phyloP scores from a whole-genome alignment of 1,140 invertebrate genomes.

The Eriocheir sinensis region DNA sequence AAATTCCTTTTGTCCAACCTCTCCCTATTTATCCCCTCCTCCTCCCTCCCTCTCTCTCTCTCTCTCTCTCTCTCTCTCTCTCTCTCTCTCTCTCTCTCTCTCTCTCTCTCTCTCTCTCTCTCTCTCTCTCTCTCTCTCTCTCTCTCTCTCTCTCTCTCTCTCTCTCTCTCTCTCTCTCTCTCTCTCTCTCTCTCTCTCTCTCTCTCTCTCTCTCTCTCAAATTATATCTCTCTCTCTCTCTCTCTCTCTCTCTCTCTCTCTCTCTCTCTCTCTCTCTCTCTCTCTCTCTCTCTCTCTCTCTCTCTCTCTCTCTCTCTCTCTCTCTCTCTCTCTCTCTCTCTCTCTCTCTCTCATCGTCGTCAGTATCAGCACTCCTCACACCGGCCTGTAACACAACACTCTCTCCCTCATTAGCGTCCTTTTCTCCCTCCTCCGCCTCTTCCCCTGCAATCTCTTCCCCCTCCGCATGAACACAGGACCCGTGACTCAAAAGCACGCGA shows the following conservation, averaged over 20 bases:
- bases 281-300: background rate
- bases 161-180: background rate
- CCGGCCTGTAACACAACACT: background rate
- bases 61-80: background rate
- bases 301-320: background rate
- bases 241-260: background rate
- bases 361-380: background rate
- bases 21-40: too few relatives aligned
- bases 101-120: background rate
- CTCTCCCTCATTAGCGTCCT: background rate
- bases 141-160: background rate
- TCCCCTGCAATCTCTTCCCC: too few relatives aligned
- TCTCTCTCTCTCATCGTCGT: background rate
- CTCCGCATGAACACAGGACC: background rate
- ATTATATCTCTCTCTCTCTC: background rate
- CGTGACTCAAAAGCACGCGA: background rate
- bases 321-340: background rate
- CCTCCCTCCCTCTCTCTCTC: background rate
- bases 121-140: slow-evolving; percentile 26
- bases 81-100: background rate
- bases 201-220: background rate
- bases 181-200: background rate
- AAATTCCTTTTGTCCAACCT: too few relatives aligned
- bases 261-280: background rate
- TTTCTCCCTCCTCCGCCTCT: too few relatives aligned